These are phyloP conservation scores for Spheniscus humboldti DNA, from an alignment of 2,797 vertebrate genomes.

Conservation along the genomic window DNA sequence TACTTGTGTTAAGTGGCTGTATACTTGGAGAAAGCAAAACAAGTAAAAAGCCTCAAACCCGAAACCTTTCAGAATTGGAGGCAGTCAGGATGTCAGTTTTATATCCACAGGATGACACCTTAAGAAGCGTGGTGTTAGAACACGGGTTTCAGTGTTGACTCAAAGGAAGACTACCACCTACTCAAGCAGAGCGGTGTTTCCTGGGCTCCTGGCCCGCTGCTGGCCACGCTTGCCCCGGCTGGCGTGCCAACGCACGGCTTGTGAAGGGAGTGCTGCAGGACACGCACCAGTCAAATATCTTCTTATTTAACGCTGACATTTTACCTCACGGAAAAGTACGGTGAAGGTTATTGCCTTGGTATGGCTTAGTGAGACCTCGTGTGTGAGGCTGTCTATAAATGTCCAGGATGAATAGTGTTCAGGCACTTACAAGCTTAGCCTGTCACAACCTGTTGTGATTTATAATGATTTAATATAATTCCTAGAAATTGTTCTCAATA, in stretches of 20 bases:
- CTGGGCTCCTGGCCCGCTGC: not conserved
- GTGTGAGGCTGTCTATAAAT: not conserved
- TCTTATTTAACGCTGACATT: not conserved
- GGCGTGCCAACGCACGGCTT: not conserved
- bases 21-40: not conserved
- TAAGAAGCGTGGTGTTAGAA: not conserved
- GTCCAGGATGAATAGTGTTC: not conserved
- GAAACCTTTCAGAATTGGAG: not conserved
- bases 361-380: not conserved
- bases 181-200: not conserved
- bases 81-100: not conserved
- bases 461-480: not conserved
- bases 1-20: not conserved
- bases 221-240: not conserved
- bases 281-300: not conserved
- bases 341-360: not conserved
- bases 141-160: conserved; percentile 6
- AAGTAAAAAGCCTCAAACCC: not conserved
- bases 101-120: not conserved
- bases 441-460: conserved; percentile 16
- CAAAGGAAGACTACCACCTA: conserved; percentile 16
- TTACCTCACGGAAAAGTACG: not conserved
- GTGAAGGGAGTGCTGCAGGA: not conserved
- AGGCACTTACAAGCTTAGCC: not conserved
- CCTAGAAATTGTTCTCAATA: conserved; percentile 9